Percentiles rank a stretch among this genome's conserved stretches.
These are phyloP conservation scores for Petrolisthes cinctipes DNA, from an alignment of 2,888 invertebrate genomes.

Conservation along the genomic window DNA sequence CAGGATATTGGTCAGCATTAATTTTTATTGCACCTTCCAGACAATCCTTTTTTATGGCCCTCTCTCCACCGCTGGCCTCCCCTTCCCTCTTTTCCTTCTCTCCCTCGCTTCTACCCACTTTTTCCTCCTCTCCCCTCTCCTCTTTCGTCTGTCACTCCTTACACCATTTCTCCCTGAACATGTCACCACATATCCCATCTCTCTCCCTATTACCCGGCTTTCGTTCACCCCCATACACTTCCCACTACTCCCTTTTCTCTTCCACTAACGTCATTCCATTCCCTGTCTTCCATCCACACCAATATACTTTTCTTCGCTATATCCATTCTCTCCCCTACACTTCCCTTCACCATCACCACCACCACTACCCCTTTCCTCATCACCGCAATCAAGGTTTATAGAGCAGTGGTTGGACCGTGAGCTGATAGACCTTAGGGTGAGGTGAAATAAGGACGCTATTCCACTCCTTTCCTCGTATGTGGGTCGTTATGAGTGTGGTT, in stretches of 20 bases:
- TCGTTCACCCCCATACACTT: not conserved
- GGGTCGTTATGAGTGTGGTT: constrained; percentile 43
- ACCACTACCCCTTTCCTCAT: not conserved
- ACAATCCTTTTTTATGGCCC: constrained; percentile 51
- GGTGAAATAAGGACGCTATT: not conserved
- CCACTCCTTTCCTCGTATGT: constrained; percentile 12
- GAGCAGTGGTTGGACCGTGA: not conserved
- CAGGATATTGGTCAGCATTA: constrained; percentile 51
- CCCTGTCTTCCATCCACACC: too few relatives aligned
- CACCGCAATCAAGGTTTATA: constrained; percentile 10
- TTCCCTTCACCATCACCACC: not conserved
- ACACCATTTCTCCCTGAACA: not conserved
- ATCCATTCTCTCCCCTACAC: not conserved
- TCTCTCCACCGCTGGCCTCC: constrained; percentile 5
- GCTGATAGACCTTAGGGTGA: not conserved
- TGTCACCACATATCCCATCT: constrained; percentile 19
- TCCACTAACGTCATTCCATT: too few relatives aligned
- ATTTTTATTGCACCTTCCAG: constrained; percentile 45
- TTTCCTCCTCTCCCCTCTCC: constrained; percentile 8
- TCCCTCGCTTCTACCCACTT: constrained; percentile 2
- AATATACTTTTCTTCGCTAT: not conserved
- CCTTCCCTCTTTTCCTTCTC: not conserved
- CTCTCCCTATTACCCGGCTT: not conserved
- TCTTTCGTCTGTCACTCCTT: constrained; percentile 4
- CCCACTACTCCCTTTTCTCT: not conserved